Evolutionary conservation across 2,113 vertebrate genomes (phyloP), one percentile per base, ranked within the genome.

Genomic region (Macquaria australasica): DNA sequence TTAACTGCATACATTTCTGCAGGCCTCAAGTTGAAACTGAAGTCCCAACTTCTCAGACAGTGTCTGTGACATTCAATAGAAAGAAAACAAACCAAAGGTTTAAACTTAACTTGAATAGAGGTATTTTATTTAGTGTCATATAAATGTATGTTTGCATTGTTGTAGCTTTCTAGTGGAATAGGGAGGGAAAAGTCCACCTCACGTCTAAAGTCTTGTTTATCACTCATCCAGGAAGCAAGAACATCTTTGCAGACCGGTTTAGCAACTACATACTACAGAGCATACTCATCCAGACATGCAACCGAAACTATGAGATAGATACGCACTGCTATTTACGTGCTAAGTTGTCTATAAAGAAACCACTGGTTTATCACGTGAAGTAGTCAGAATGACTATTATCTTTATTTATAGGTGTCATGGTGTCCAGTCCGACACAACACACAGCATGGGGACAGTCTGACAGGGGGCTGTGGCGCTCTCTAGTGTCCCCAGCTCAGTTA

Each of bases 391-490:
- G 16, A 1, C 50, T 50, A 3, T 68, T 68, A 25, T 68, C 63
- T 43, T 11, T 53, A 45, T 51, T 53, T 18, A 48, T 64, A 1
- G 8, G 70, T 7, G 79, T 68, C 55, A 62, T n/a, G 8, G 67
- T 73, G 79, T 78, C 76, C 82, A 70, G 31, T 5, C 62, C 50
- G 68, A 64, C 43, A 21, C n/a, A 4, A 16, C 69, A 41, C 69
- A 73, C 75, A 67, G 45, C 73, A 48, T n/a, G 86, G 88, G 87
- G 92, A 90, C 79, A 68, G 71, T 55, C 25, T 83, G 82, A 56
- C 31, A 67, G 69, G 93, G 81, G 91, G 87, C 87, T 92, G 93
- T 94, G 94, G 94, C 94, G 94, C 94, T 92, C 94, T 95, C 95
- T 95, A 95, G 95, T 94, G 95, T 93, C 92, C 87, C 91, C 88